A percentile compares a stretch with the other conserved stretches of the same genome.
phyloP scores from a whole-genome alignment of 2,113 vertebrate genomes.

The Telmatochromis brachygnathus region DNA sequence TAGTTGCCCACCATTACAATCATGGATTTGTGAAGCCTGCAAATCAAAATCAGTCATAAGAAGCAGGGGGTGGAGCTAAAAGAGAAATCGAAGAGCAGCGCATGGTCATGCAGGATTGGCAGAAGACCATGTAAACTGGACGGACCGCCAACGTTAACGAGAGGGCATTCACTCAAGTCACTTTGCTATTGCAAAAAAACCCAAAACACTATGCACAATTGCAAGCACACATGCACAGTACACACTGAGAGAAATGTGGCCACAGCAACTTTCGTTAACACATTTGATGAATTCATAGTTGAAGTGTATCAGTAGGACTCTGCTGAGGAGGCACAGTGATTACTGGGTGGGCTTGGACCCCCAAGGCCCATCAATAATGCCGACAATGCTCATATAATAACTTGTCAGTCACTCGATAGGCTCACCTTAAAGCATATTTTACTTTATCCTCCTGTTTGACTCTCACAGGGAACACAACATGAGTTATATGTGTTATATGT shows the following conservation, averaged over 20 bases:
- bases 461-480: background rate
- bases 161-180: background rate
- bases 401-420: background rate
- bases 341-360: background rate
- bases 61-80: background rate
- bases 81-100: background rate
- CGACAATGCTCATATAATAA: background rate
- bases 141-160: background rate
- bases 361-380: background rate
- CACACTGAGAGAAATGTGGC: background rate
- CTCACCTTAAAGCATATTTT: background rate
- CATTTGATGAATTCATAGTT: background rate
- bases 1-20: background rate
- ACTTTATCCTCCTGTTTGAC: background rate
- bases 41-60: background rate
- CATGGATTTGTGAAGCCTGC: background rate
- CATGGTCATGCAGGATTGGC: background rate
- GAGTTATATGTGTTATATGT: background rate
- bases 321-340: background rate
- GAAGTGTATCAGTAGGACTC: background rate
- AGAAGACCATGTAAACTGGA: background rate
- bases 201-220: background rate
- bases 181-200: fast-evolving
- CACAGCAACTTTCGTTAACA: background rate
- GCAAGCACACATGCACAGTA: background rate